Conservation (phyloP, 2,888 invertebrate species). For the Caenorhabditis drosophilae region DNA sequence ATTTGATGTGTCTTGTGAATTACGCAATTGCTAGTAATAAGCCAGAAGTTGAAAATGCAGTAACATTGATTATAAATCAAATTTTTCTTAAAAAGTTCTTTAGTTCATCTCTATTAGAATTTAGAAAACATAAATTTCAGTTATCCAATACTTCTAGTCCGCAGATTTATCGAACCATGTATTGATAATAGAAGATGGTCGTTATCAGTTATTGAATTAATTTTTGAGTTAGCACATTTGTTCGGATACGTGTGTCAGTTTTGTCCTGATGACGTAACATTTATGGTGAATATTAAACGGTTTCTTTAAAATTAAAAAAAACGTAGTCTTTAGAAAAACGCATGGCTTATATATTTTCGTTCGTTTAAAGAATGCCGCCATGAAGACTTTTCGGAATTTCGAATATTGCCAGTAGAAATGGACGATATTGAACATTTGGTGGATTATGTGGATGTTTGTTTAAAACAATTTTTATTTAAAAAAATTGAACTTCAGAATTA, state of each 20-base stretch:
- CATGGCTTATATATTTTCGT: too few species aligned
- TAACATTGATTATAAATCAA: too few species aligned
- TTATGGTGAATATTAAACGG: neutral
- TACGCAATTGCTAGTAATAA: too few species aligned
- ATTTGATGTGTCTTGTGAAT: conserved; percentile 19
- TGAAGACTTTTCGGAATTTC: neutral
- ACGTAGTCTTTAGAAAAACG: too few species aligned
- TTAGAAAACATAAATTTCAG: conserved; percentile 2
- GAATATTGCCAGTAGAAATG: neutral
- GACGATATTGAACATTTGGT: neutral
- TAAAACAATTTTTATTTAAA: too few species aligned
- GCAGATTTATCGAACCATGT: neutral
- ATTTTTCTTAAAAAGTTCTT: neutral
- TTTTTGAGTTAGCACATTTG: neutral
- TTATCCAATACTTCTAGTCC: too few species aligned
- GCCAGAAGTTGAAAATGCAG: too few species aligned
- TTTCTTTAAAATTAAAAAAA: neutral
- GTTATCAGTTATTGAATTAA: neutral
- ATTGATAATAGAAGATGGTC: neutral
- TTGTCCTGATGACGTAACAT: neutral
- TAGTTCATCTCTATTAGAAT: too few species aligned
- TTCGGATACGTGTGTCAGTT: neutral
- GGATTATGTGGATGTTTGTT: neutral
- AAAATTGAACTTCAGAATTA: too few species aligned
- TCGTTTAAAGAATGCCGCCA: too few species aligned